Conservation (phyloP, 2,888 invertebrate species). For the Oligia strigilis region DNA sequence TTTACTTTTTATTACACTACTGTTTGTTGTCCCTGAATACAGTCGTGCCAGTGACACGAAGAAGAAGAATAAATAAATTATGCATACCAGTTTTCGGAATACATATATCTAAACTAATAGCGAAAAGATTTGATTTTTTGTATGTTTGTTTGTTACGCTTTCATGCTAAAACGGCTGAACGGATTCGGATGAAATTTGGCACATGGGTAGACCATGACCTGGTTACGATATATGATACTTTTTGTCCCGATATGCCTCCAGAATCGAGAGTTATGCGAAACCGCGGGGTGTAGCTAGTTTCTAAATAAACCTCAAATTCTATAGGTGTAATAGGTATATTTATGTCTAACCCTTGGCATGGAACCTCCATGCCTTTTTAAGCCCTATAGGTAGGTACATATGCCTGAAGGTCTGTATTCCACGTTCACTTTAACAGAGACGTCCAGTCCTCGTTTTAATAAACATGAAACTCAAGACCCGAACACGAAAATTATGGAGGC, state of each 20-base stretch:
- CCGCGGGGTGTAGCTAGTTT: background rate
- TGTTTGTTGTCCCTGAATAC: too few relatives aligned
- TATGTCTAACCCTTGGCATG: background rate
- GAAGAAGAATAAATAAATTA: too few relatives aligned
- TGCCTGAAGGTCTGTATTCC: background rate
- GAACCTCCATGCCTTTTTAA: background rate
- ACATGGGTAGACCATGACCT: background rate
- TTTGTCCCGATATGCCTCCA: background rate
- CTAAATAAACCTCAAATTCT: background rate
- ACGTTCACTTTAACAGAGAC: background rate
- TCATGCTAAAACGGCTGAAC: background rate
- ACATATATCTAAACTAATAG: background rate
- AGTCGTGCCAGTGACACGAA: too few relatives aligned
- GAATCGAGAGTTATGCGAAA: background rate
- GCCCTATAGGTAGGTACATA: background rate
- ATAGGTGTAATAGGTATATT: background rate
- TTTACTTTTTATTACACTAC: too few relatives aligned
- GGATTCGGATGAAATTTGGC: background rate
- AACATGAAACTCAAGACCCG: conserved; percentile 20
- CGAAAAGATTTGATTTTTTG: background rate
- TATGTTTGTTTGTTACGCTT: background rate
- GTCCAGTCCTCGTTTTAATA: conserved; percentile 6
- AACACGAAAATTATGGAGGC: conserved; percentile 21
- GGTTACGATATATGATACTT: background rate
- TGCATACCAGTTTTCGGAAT: background rate